These are phyloP conservation scores for Cynodonichthys magdalenae DNA, from an alignment of 2,797 vertebrate species.

Conservation along the genomic window DNA sequence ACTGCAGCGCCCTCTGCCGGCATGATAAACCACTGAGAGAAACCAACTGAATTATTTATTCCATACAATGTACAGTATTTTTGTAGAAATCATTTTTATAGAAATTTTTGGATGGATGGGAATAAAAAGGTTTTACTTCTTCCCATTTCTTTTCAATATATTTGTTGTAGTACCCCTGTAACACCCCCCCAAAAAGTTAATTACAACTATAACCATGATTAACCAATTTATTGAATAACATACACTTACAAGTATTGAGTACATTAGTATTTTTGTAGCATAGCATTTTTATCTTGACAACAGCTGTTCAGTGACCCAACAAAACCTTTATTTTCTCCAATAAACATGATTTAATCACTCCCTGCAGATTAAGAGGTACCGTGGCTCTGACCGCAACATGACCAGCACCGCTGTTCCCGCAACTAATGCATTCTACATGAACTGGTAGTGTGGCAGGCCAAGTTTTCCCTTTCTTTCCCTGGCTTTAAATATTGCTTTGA, in stretches of 20 bases:
- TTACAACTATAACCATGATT: no score
- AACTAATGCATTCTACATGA: constrained; percentile 31
- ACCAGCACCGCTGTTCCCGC: constrained; percentile 24
- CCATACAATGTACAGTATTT: no score
- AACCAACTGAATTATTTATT: no score
- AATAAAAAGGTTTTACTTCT: no score
- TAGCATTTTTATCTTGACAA: constrained; percentile 84
- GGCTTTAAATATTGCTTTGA: constrained; percentile 64
- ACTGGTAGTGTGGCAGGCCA: constrained; percentile 39
- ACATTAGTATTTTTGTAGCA: constrained; percentile 86
- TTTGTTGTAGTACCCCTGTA: no score
- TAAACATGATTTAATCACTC: constrained; percentile 50
- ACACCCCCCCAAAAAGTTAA: no score
- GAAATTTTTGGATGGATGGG: no score
- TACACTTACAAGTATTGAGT: constrained; percentile 85
- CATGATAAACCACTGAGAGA: no score
- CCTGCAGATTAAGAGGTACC: constrained; percentile 54
- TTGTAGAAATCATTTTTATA: no score
- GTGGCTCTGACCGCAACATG: constrained; percentile 48
- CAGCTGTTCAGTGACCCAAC: constrained; percentile 77
- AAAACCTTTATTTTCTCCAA: constrained; percentile 41
- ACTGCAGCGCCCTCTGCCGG: constrained; percentile 46
- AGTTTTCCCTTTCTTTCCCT: constrained; percentile 25
- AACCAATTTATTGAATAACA: constrained; percentile 87
- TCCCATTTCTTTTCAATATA: no score